Conservation (phyloP, 2,113 vertebrate species). For the Gallinago paraguaiae region DNA sequence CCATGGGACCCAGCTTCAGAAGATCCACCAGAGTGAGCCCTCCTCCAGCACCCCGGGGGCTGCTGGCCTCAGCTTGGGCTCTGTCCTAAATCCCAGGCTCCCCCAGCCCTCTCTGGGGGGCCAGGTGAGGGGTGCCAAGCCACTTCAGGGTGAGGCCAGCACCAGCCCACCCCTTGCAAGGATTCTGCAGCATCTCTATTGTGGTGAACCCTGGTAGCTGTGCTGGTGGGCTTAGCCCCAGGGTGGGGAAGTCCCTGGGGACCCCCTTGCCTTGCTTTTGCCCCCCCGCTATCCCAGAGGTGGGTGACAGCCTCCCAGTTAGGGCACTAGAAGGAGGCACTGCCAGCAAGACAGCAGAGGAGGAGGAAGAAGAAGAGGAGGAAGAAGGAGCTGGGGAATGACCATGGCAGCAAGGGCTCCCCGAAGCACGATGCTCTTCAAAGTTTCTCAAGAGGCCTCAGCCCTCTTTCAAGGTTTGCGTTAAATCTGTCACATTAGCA, state of each 20-base stretch:
- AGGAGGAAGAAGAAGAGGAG: not conserved
- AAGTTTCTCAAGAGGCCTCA: constrained; percentile 4
- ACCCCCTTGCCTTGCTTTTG: not conserved
- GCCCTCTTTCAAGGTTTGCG: constrained; percentile 13
- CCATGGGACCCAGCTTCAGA: accelerated
- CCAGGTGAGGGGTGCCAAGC: not conserved
- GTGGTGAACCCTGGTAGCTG: accelerated
- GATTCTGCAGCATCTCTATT: not conserved
- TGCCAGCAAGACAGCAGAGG: not conserved
- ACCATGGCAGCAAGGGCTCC: not conserved
- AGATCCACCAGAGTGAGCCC: not conserved
- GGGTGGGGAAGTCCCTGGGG: not conserved
- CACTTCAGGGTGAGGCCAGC: not conserved
- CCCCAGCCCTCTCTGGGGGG: not conserved
- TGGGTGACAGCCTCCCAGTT: not conserved
- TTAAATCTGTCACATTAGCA: constrained; percentile 51
- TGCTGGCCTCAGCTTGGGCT: not conserved
- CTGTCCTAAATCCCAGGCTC: not conserved
- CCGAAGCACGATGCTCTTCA: not conserved
- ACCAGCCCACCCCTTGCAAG: not conserved
- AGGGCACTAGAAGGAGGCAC: not conserved
- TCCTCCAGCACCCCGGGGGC: not conserved
- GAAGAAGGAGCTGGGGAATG: not conserved
- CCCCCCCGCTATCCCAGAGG: accelerated
- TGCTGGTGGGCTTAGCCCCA: not conserved